These are phyloP conservation scores for Bellardia bayeri DNA, from an alignment of 2,888 invertebrate genomes.

Conservation along the genomic window DNA sequence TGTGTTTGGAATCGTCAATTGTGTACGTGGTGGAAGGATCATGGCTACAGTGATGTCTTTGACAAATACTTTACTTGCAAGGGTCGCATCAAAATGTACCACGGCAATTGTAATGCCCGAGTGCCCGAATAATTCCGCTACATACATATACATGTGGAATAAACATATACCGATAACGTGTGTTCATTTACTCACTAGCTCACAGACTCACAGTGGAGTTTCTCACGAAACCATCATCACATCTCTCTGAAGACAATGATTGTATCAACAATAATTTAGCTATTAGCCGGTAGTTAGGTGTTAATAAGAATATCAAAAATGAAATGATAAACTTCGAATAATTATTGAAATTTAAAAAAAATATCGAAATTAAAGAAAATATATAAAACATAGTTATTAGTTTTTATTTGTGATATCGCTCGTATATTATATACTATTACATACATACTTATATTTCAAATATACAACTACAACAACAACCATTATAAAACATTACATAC, in stretches of 20 bases:
- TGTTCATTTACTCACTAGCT: slow-evolving; percentile 59
- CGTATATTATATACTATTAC: slow-evolving; percentile 51
- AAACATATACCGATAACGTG: slow-evolving; percentile 28
- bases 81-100: slow-evolving; percentile 88
- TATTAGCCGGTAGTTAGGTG: slow-evolving; percentile 69
- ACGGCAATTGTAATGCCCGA: slow-evolving; percentile 91
- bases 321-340: slow-evolving; percentile 52
- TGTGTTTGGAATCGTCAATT: slow-evolving; percentile 93
- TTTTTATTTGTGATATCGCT: slow-evolving; percentile 69
- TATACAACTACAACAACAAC: slow-evolving; percentile 43
- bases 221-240: slow-evolving; percentile 20
- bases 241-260: slow-evolving; percentile 68
- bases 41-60: slow-evolving; percentile 90
- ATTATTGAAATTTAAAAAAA: slow-evolving; percentile 46
- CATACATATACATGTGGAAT: not conserved
- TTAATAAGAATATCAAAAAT: slow-evolving; percentile 56
- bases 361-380: slow-evolving; percentile 37
- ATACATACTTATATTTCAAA: slow-evolving; percentile 56
- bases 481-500: slow-evolving; percentile 34
- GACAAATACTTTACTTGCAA: slow-evolving; percentile 89
- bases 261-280: slow-evolving; percentile 72
- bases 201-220: slow-evolving; percentile 28
- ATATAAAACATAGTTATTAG: slow-evolving; percentile 45
- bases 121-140: slow-evolving; percentile 85
- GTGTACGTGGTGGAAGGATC: slow-evolving; percentile 92